Evolutionary conservation across 2,888 invertebrate species (phyloP), one percentile per base, ranked within the genome.

Genomic region (Chymomyza fuscimana): DNA sequence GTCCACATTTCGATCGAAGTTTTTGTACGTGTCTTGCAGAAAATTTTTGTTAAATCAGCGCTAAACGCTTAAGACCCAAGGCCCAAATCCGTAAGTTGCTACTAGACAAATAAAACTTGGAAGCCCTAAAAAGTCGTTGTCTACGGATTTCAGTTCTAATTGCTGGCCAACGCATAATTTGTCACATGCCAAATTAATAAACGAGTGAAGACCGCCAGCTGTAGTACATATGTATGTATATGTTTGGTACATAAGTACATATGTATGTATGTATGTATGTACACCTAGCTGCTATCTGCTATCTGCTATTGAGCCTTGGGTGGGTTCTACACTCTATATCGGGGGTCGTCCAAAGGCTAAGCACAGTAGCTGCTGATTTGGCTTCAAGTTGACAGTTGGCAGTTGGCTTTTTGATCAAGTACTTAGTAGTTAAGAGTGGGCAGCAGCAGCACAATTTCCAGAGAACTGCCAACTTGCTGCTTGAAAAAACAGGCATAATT

Each of bases 101-200:
- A 56, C 46, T 40, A 56, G 56, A 56, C 16, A 22, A 56, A 56
- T 5, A 56, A 56, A 29, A 61, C 60, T 51, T 5, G 50, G 69
- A 68, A 72, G 75, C 65, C 78, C 60, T 60, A 69, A 63, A 63
- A 72, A 76, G 74, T 75, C 79, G 73, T 75, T 75, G 32, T 72
- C 71, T 69, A 12, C 40, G 10, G 76, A 77, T 71, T 75, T 80
- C 69, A 74, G 76, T 78, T 87, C 77, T 82, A 87, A 87, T 80
- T 80, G 81, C 80, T 74, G 77, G 78, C 79, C 79, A 80, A 78
- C 69, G 81, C 81, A 85, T 76, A 86, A 87, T 86, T 87, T 86
- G 87, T 86, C 87, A 87, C 80, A 86, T 87, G 86, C 80, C 87
- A 86, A 86, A 86, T 86, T 83, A 83, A 83, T 87, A 87, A 86